A percentile compares a stretch with the other conserved stretches of the same genome.
Evolutionary conservation across 2,888 invertebrate species (phyloP).

Genomic region (Campopleginae sp.): DNA sequence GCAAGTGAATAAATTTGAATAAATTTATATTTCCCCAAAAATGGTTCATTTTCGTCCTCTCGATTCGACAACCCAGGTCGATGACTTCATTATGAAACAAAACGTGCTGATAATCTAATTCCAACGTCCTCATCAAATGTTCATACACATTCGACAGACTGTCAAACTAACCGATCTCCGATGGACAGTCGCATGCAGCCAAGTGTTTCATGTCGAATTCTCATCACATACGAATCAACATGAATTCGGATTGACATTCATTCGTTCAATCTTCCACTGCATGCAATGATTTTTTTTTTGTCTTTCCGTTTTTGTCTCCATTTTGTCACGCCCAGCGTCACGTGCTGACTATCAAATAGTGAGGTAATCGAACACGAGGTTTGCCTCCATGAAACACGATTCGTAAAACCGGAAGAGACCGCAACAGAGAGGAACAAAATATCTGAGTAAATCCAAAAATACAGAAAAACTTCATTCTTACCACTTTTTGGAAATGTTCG

Average conservation of each 20-base stretch:
- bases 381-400: slow-evolving; percentile 9
- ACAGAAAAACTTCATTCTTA: background rate
- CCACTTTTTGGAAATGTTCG: too few relatives aligned
- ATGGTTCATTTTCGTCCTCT: background rate
- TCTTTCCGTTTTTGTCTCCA: slow-evolving; percentile 25
- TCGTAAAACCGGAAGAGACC: slow-evolving; percentile 21
- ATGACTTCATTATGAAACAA: background rate
- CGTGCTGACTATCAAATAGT: slow-evolving; percentile 41
- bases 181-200: background rate
- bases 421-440: slow-evolving; percentile 1
- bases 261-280: slow-evolving; percentile 49
- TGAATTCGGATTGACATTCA: slow-evolving; percentile 55
- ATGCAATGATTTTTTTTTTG: slow-evolving; percentile 44
- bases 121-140: background rate
- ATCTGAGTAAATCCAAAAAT: background rate
- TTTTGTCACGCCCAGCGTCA: slow-evolving; percentile 29
- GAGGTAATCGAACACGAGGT: slow-evolving; percentile 28
- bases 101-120: background rate
- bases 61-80: background rate
- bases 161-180: background rate
- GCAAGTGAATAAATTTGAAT: background rate
- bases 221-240: slow-evolving; percentile 29
- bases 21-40: background rate
- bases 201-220: background rate
- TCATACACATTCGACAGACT: background rate